Base-by-base conservation (phyloP, 2,113 vertebrate genomes). In the Platysternon megacephalum region DNA sequence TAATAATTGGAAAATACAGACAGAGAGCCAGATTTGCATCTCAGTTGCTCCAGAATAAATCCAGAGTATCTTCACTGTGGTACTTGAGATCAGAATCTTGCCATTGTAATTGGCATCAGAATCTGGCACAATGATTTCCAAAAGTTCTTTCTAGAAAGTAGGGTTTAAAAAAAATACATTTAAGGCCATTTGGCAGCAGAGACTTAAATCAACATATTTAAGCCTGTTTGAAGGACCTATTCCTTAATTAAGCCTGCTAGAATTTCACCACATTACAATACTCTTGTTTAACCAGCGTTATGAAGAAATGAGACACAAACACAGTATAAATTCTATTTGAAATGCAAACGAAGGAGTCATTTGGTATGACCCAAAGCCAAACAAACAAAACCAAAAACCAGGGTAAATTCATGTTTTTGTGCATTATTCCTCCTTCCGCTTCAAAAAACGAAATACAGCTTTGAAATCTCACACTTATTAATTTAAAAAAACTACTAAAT, bases 381-480 rank as follows among this genome's bases (percentile, higher is more conserved):
- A 55, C 28, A 80, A 80, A 9, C 1, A 84, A 46, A 84, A 17
- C 16, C 12, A 32, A 61, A 61, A 84, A 58, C 80, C 88, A 4
- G 76, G 80, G 65, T 22, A 89, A 86, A 85, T 32, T 93, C 10
- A 53, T 56, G 19, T 55, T 95, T 65, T 93, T 86, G 28, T 84
- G 16, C 21, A 21, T 19, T 74, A 10, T 32, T 91, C 1, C 5
- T 48, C 17, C 22, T 76, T 42, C 42, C 91, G 74, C 83, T 79
- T 55, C 24, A 88, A 89, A 86, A 84, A 87, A 92, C 53, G 26
- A 53, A 49, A 79, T 82, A 78, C 2, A 94, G 76, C 85, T 42
- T 44, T 93, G 84, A 94, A 96, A 95, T 76, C 22, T 86, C n/a
- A 87, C 68, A 79, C 72, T 91, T 74, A 28, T 32, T 68, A 91